phyloP scores from a whole-genome alignment of 2,113 vertebrate species.

The Azemiops feae region DNA sequence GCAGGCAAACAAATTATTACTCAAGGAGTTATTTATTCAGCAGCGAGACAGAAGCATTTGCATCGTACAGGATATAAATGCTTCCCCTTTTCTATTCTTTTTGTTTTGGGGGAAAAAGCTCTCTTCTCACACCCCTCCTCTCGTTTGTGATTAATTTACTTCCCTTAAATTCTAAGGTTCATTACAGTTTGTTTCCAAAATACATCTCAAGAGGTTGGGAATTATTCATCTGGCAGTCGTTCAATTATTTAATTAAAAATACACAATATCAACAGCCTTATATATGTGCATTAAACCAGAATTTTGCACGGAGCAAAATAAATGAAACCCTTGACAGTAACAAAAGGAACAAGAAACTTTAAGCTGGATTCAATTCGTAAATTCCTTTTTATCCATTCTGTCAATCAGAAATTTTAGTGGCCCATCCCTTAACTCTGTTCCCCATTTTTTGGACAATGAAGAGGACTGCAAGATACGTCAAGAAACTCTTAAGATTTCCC shows the following conservation, averaged over 20 bases:
- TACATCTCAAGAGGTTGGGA: slow-evolving; percentile 24
- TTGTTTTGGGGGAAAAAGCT: not conserved
- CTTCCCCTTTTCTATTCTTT: slow-evolving; percentile 39
- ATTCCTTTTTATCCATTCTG: not conserved
- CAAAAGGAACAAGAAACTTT: not conserved
- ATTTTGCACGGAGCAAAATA: not conserved
- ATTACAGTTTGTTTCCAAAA: slow-evolving; percentile 4
- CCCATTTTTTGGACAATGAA: not conserved
- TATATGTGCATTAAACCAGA: not conserved
- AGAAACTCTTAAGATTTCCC: not conserved
- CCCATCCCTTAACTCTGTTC: not conserved
- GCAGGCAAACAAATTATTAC: slow-evolving; percentile 76
- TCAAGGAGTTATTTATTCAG: slow-evolving; percentile 72
- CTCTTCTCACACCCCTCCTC: not conserved
- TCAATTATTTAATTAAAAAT: slow-evolving; percentile 19
- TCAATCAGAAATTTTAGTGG: not conserved
- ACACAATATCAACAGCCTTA: slow-evolving; percentile 21
- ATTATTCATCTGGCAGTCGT: slow-evolving; percentile 27
- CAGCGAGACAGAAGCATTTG: slow-evolving; percentile 61
- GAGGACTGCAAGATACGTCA: not conserved
- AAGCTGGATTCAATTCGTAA: not conserved
- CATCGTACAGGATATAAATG: slow-evolving; percentile 16
- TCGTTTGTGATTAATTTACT: slow-evolving; percentile 36
- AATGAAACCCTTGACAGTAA: not conserved
- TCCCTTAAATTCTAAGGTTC: slow-evolving; percentile 41